phyloP scores from a whole-genome alignment of 2,113 vertebrate species.

The Galemys pyrenaicus region DNA sequence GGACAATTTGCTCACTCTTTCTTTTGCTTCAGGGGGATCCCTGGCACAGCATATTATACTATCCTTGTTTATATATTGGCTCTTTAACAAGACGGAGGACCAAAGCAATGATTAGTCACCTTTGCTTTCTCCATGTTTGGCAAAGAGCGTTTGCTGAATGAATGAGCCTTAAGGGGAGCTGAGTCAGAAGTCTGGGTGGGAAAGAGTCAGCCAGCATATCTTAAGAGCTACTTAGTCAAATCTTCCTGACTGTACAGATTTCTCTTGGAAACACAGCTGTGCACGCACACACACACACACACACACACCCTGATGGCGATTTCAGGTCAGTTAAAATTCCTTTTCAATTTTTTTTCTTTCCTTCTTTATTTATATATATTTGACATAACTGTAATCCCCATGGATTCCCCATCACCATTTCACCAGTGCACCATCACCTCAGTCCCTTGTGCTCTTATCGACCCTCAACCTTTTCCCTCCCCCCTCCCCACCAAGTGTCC shows the following conservation, averaged over 20 bases:
- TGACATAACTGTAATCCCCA: too few relatives aligned
- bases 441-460: too few relatives aligned
- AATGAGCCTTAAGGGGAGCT: not conserved
- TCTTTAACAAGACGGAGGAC: not conserved
- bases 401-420: too few relatives aligned
- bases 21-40: not conserved
- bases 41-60: rapidly evolving
- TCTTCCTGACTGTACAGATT: not conserved
- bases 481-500: too few relatives aligned
- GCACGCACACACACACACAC: not conserved
- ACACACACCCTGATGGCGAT: not conserved
- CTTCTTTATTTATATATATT: too few relatives aligned
- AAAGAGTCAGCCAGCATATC: not conserved
- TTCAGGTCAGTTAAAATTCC: constrained; percentile 35
- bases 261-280: not conserved
- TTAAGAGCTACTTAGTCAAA: not conserved
- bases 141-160: constrained; percentile 26
- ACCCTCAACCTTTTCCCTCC: too few relatives aligned
- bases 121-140: not conserved
- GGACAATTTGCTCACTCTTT: not conserved
- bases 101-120: not conserved
- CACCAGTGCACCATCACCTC: too few relatives aligned
- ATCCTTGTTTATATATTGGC: not conserved
- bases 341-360: too few relatives aligned
- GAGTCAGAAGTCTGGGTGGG: not conserved